Percentiles rank a stretch among this genome's conserved stretches.
These are phyloP conservation scores for Marcusenius ussheri DNA, from an alignment of 2,113 vertebrate species.

Conservation along the genomic window DNA sequence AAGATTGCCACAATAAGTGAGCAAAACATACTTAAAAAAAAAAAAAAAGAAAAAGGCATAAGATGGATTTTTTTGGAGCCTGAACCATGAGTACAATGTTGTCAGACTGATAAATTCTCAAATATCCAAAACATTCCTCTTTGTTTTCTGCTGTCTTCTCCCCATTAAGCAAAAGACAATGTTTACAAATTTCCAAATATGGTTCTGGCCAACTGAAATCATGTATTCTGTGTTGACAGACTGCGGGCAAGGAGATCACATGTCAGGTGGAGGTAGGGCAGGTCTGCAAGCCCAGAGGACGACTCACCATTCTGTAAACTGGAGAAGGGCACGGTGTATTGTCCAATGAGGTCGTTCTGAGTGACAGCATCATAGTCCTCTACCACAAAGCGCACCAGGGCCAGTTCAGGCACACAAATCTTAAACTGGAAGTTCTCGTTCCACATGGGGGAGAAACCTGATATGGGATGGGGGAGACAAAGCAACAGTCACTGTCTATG, in stretches of 20 bases:
- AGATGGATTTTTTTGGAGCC: background rate
- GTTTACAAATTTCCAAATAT: background rate
- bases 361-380: constrained; percentile 77
- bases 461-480: background rate
- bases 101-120: background rate
- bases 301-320: constrained; percentile 81
- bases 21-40: background rate
- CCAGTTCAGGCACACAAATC: constrained; percentile 74
- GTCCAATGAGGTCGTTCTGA: constrained; percentile 80
- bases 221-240: background rate
- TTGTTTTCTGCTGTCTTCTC: background rate
- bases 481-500: background rate
- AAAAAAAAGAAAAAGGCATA: background rate
- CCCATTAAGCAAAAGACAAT: background rate
- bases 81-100: background rate
- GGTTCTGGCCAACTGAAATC: background rate
- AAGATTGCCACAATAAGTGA: background rate
- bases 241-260: background rate
- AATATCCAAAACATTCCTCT: background rate
- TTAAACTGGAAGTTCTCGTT: constrained; percentile 76
- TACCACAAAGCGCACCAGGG: constrained; percentile 78
- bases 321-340: constrained; percentile 78
- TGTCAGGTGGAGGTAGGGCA: background rate
- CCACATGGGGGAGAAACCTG: constrained; percentile 85
- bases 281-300: background rate